Evolutionary conservation across 2,797 vertebrate species (phyloP).

Genomic region (Paratrypauchen microcephalus): DNA sequence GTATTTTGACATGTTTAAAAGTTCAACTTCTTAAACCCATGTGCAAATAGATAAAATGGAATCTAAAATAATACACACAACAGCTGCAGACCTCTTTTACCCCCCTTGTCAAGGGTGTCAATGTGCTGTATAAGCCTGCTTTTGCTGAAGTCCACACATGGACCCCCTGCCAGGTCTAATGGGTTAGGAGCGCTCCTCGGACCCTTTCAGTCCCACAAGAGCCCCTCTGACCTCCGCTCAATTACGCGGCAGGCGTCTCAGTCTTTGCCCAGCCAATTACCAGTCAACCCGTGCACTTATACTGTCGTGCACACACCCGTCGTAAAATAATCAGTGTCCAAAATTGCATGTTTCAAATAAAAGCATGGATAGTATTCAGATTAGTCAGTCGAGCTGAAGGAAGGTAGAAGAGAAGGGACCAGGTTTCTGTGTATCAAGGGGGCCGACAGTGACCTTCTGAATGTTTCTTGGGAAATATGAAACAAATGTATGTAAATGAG

Average conservation of each 20-base stretch:
- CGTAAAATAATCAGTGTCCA: conserved; percentile 72
- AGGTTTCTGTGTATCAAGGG: conserved; percentile 43
- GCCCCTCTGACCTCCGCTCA: conserved; percentile 67
- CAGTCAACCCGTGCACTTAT: conserved; percentile 72
- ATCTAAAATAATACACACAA: conserved; percentile 1
- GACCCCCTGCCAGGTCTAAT: conserved; percentile 78
- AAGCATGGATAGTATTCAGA: conserved; percentile 72
- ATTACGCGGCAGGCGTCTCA: conserved; percentile 80
- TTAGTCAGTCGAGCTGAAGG: conserved; percentile 76
- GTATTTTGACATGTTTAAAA: neutral
- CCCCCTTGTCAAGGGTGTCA: conserved; percentile 56
- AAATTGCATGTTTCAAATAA: conserved; percentile 70
- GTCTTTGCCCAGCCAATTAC: conserved; percentile 79
- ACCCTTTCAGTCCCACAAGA: conserved; percentile 72
- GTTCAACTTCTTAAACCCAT: neutral
- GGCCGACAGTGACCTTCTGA: conserved; percentile 53
- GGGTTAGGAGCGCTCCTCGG: conserved; percentile 63
- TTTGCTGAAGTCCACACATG: conserved; percentile 52
- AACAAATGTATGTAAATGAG: neutral
- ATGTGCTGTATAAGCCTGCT: conserved; percentile 33
- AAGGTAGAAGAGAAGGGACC: conserved; percentile 51
- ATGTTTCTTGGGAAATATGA: conserved; percentile 52
- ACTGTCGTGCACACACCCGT: conserved; percentile 70
- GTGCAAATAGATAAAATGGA: neutral
- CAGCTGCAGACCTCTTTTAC: conserved; percentile 41